phyloP scores from a whole-genome alignment of 2,113 vertebrate species.

The Menura novaehollandiae region DNA sequence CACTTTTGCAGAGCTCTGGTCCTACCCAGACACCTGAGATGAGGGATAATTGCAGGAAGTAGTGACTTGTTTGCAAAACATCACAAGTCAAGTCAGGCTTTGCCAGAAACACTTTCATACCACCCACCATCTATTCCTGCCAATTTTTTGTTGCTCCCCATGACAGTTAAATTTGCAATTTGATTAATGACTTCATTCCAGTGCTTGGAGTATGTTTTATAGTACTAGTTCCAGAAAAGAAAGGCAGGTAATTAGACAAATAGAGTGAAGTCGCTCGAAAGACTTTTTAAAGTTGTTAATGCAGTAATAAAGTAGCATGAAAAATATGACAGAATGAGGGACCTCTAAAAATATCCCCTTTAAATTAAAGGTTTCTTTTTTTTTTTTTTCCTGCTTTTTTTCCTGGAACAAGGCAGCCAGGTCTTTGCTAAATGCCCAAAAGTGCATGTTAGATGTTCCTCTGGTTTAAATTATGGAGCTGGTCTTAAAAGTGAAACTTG shows the following conservation, averaged over 20 bases:
- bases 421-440: not conserved
- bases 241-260: conserved; percentile 32
- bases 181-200: conserved; percentile 36
- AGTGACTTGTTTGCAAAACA: conserved; percentile 6
- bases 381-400: not conserved
- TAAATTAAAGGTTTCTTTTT: not conserved
- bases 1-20: not conserved
- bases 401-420: not conserved
- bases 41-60: not conserved
- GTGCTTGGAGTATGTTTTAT: not conserved
- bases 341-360: conserved; percentile 18
- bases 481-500: not conserved
- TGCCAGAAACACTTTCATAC: not conserved
- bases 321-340: conserved; percentile 20
- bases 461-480: conserved; percentile 22
- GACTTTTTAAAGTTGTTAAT: conserved; percentile 18
- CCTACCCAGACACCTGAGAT: not conserved
- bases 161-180: not conserved
- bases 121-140: not conserved
- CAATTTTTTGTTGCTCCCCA: not conserved
- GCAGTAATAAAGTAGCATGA: not conserved
- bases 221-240: not conserved
- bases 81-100: not conserved
- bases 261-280: not conserved
- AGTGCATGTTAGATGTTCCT: not conserved